Percentiles rank a stretch among this genome's conserved stretches.
These are phyloP conservation scores for Eristalis intricaria DNA, from an alignment of 2,888 invertebrate species.

Conservation along the genomic window DNA sequence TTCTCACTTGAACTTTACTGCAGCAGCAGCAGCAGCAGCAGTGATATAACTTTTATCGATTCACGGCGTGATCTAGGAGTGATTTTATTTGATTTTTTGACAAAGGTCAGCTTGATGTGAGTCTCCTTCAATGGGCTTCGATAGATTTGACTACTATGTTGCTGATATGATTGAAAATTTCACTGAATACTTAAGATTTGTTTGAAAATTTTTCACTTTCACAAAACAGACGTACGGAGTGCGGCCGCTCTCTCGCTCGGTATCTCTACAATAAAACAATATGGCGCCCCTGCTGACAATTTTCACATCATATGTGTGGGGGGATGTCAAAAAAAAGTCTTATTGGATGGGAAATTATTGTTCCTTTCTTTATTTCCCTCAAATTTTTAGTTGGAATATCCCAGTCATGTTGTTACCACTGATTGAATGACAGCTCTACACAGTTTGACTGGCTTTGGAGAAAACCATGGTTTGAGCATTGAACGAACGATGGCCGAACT, in stretches of 20 bases:
- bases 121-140: not conserved
- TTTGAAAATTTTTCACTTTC: slow-evolving; percentile 64
- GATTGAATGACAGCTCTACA: slow-evolving; percentile 20
- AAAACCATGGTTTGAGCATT: not conserved
- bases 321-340: slow-evolving; percentile 63
- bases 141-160: not conserved
- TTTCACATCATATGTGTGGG: slow-evolving; percentile 61
- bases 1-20: slow-evolving; percentile 47
- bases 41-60: slow-evolving; percentile 72
- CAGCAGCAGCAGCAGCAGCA: slow-evolving; percentile 45
- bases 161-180: slow-evolving; percentile 22
- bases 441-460: slow-evolving; percentile 21
- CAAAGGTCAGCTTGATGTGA: not conserved
- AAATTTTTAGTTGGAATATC: not conserved
- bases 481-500: not conserved
- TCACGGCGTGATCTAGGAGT: slow-evolving; percentile 28
- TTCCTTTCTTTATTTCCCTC: not conserved
- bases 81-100: slow-evolving; percentile 25
- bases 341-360: slow-evolving; percentile 30
- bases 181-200: slow-evolving; percentile 45
- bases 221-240: slow-evolving; percentile 60
- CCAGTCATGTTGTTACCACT: slow-evolving; percentile 14
- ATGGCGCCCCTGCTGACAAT: slow-evolving; percentile 67
- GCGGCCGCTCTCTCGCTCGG: slow-evolving; percentile 70
- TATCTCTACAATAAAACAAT: slow-evolving; percentile 72